These are phyloP conservation scores for Emydura subglobosa DNA, from an alignment of 2,113 vertebrate genomes.

Conservation along the genomic window DNA sequence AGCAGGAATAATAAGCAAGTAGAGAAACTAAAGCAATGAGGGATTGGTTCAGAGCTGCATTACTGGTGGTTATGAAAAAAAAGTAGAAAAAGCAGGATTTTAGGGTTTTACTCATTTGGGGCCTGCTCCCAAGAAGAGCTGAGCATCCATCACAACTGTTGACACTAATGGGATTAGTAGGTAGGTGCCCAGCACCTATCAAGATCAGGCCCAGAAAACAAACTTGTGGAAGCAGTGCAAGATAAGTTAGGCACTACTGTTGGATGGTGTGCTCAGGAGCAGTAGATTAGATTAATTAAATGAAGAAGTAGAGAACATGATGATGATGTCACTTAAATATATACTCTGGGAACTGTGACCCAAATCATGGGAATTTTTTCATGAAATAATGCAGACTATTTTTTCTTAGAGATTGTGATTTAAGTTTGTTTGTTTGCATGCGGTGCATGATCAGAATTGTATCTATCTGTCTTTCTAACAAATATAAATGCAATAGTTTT, in stretches of 20 bases:
- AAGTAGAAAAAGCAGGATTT: slow-evolving; percentile 31
- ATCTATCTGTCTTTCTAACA: background rate
- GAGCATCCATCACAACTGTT: background rate
- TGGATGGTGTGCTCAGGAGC: background rate
- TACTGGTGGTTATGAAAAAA: slow-evolving; percentile 38
- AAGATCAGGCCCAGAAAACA: background rate
- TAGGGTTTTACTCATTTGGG: background rate
- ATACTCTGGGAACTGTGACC: background rate
- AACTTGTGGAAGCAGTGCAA: background rate
- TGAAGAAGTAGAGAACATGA: background rate
- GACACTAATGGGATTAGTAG: rapidly evolving
- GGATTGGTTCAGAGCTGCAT: slow-evolving; percentile 50
- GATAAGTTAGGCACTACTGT: background rate
- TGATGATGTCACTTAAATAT: background rate
- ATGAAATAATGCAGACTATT: background rate
- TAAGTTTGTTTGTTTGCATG: background rate
- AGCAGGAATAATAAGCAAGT: slow-evolving; percentile 74
- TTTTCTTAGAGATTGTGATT: background rate
- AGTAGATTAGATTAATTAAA: rapidly evolving
- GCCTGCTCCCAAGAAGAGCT: background rate
- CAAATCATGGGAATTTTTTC: background rate
- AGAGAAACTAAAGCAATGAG: slow-evolving; percentile 51
- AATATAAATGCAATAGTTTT: background rate
- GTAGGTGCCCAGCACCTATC: background rate
- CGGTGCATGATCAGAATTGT: background rate